Evolutionary conservation across 2,797 vertebrate genomes (phyloP).

Genomic region (Ciconia nigra): DNA sequence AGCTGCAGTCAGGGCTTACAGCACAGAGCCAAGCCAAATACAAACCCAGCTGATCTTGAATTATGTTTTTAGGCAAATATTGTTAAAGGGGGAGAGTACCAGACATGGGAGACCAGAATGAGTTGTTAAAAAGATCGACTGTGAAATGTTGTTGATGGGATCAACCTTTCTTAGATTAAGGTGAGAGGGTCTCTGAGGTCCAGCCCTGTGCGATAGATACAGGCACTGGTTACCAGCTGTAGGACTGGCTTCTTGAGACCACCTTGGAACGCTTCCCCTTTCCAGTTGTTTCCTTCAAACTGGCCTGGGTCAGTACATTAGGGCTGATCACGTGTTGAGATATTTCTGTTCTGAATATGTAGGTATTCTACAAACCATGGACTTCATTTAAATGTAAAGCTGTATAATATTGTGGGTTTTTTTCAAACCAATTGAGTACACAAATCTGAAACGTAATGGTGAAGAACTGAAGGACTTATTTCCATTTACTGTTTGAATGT

Average conservation of each 20-base stretch:
- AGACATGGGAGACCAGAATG: background rate
- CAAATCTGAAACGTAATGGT: background rate
- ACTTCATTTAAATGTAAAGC: background rate
- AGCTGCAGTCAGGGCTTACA: background rate
- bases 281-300: background rate
- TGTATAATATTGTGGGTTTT: background rate
- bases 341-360: background rate
- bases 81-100: too few species aligned
- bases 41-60: background rate
- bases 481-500: background rate
- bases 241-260: background rate
- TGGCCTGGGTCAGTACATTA: background rate
- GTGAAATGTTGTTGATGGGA: background rate
- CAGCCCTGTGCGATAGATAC: accelerated
- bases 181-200: background rate
- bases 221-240: background rate
- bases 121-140: background rate
- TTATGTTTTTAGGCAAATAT: accelerated
- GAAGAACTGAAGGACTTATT: background rate
- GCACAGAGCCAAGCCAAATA: background rate
- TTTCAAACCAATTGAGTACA: background rate
- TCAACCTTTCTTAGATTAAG: background rate
- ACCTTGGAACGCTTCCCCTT: too few species aligned
- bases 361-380: background rate
- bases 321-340: background rate